Evolutionary conservation across 2,113 vertebrate species (phyloP).

Genomic region (Tor tambroides): DNA sequence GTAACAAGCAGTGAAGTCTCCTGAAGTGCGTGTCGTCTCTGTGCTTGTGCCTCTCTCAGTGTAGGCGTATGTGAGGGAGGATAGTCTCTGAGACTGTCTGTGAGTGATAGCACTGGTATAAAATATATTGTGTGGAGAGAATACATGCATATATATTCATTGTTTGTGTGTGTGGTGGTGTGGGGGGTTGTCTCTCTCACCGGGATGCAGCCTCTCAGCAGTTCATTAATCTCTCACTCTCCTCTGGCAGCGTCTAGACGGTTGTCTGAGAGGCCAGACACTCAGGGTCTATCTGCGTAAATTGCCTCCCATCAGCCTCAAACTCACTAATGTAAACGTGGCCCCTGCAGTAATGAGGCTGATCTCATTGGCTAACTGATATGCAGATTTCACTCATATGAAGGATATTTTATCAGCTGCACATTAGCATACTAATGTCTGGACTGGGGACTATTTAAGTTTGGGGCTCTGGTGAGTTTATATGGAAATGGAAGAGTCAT

Average conservation of each 20-base stretch:
- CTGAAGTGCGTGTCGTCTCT: conserved; percentile 47
- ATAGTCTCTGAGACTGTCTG: conserved; percentile 2
- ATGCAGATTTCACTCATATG: conserved; percentile 49
- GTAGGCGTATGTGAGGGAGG: conserved; percentile 19
- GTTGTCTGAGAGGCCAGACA: conserved; percentile 59
- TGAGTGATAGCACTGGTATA: not conserved
- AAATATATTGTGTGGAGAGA: conserved; percentile 17
- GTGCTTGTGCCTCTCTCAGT: conserved; percentile 43
- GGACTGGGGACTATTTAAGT: conserved; percentile 20
- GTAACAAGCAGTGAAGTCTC: conserved; percentile 32
- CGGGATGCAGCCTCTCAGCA: conserved; percentile 33
- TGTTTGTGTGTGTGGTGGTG: conserved; percentile 22
- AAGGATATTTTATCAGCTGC: conserved; percentile 44
- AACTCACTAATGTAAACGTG: conserved; percentile 78
- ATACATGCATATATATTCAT: conserved; percentile 21
- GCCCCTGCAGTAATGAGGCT: conserved; percentile 65
- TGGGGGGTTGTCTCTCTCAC: not conserved
- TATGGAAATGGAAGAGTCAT: not conserved
- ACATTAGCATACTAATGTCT: conserved; percentile 30
- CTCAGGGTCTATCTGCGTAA: conserved; percentile 43
- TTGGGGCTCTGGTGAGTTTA: conserved; percentile 3
- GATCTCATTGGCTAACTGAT: conserved; percentile 43
- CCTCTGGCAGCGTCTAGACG: conserved; percentile 61
- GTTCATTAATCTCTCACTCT: conserved; percentile 58
- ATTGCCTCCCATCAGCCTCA: conserved; percentile 55